These are phyloP conservation scores for Thalpophila matura DNA, from an alignment of 2,888 invertebrate genomes.

Conservation along the genomic window DNA sequence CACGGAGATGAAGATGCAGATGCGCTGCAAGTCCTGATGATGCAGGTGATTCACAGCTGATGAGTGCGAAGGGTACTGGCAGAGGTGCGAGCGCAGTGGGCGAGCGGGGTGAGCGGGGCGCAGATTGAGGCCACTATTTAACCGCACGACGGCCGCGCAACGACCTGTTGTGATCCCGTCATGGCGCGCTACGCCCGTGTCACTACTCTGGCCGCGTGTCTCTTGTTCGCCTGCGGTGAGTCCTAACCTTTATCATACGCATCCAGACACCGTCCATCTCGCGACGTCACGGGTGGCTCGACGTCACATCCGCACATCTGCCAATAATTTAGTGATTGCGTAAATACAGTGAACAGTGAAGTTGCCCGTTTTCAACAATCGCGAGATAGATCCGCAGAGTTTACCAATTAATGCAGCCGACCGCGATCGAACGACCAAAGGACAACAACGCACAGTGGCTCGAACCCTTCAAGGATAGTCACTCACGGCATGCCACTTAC, in stretches of 20 bases:
- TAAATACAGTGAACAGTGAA: constrained; percentile 86
- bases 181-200: constrained; percentile 91
- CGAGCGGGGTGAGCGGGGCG: constrained; percentile 89
- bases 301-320: constrained; percentile 78
- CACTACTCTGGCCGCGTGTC: constrained; percentile 90
- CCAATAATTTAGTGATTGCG: constrained; percentile 81
- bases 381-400: constrained; percentile 83
- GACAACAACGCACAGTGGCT: constrained; percentile 77
- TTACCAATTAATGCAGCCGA: constrained; percentile 80
- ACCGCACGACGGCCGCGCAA: constrained; percentile 88
- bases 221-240: constrained; percentile 90
- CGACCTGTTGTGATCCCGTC: constrained; percentile 91
- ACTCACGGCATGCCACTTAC: constrained; percentile 66
- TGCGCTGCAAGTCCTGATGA: constrained; percentile 66
- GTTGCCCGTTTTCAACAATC: constrained; percentile 78
- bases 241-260: constrained; percentile 89
- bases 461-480: constrained; percentile 84
- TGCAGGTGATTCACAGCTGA: constrained; percentile 86
- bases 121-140: constrained; percentile 91
- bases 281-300: constrained; percentile 85
- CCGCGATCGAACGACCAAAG: constrained; percentile 80
- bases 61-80: constrained; percentile 87
- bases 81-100: constrained; percentile 87
- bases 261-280: constrained; percentile 85
- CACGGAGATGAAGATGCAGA: constrained; percentile 32